phyloP scores from a whole-genome alignment of 2,888 invertebrate genomes.

The Conus canariensis region DNA sequence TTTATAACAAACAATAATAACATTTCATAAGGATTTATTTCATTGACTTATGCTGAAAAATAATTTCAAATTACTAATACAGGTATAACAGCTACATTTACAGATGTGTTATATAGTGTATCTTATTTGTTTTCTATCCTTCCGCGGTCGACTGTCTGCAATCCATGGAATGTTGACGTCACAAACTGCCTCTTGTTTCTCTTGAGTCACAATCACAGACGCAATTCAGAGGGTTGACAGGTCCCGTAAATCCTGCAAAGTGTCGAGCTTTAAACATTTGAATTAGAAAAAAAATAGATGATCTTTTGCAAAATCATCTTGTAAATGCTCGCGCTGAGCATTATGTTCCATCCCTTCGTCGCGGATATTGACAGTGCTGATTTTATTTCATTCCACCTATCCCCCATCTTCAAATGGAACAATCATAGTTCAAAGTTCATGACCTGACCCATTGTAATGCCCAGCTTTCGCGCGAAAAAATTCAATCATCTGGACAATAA shows the following conservation, averaged over 20 bases:
- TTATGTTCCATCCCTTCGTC: not conserved
- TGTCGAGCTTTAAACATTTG: not conserved
- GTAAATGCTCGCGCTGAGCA: not conserved
- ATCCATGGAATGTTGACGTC: slow-evolving; percentile 45
- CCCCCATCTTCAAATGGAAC: slow-evolving; percentile 10
- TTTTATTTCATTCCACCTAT: not conserved
- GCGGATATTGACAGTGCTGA: not conserved
- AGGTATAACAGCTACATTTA: not conserved
- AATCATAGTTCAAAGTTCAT: slow-evolving; percentile 40
- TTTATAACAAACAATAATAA: not conserved
- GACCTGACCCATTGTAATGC: slow-evolving; percentile 35
- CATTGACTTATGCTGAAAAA: not conserved
- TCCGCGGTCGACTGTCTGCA: slow-evolving; percentile 35
- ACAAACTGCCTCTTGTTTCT: slow-evolving; percentile 42
- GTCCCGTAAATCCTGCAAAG: not conserved
- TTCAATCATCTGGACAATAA: not conserved
- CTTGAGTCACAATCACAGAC: slow-evolving; percentile 19
- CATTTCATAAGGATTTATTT: not conserved
- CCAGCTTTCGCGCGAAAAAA: slow-evolving; percentile 39
- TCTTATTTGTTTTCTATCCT: slow-evolving; percentile 39
- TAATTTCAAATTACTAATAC: not conserved
- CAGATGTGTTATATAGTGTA: not conserved
- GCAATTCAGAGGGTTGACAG: not conserved
- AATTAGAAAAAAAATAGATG: not conserved
- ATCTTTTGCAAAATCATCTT: not conserved